Percentiles rank a stretch among this genome's conserved stretches.
These are phyloP conservation scores for Taphrorychus bicolor DNA, from an alignment of 2,888 invertebrate genomes.

Conservation along the genomic window DNA sequence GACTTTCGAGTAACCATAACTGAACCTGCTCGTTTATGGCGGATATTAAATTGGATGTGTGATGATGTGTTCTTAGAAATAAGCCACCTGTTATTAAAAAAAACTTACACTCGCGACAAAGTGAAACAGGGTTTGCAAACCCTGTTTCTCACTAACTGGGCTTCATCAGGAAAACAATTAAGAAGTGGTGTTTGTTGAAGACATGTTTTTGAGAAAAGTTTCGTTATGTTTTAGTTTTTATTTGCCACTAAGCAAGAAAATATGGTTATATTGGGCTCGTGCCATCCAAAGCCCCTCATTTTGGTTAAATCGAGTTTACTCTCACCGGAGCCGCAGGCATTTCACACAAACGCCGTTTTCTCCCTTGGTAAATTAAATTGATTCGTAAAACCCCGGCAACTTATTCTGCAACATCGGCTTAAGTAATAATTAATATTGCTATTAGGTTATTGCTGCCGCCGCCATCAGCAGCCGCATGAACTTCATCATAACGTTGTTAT, in stretches of 20 bases:
- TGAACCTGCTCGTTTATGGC: constrained; percentile 17
- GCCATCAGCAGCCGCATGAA: constrained; percentile 17
- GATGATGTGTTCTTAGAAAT: constrained; percentile 9
- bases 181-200: too few species aligned
- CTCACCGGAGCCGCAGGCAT: not conserved
- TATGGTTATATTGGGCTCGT: not conserved
- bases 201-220: too few species aligned
- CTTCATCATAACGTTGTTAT: constrained; percentile 30
- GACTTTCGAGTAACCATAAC: constrained; percentile 25
- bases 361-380: constrained; percentile 21
- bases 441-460: constrained; percentile 28
- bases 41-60: constrained; percentile 15
- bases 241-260: too few species aligned
- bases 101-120: too few species aligned
- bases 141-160: too few species aligned
- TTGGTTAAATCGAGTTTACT: constrained; percentile 11
- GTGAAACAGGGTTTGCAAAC: too few species aligned
- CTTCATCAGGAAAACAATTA: too few species aligned
- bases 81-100: too few species aligned
- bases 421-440: constrained; percentile 33
- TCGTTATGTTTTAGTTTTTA: too few species aligned
- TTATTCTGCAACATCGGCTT: constrained; percentile 27
- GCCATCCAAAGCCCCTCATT: not conserved
- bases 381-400: constrained; percentile 19
- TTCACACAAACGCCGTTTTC: constrained; percentile 15